phyloP scores from a whole-genome alignment of 1,140 invertebrate genomes.

The Pseudomyrmex sp. region DNA sequence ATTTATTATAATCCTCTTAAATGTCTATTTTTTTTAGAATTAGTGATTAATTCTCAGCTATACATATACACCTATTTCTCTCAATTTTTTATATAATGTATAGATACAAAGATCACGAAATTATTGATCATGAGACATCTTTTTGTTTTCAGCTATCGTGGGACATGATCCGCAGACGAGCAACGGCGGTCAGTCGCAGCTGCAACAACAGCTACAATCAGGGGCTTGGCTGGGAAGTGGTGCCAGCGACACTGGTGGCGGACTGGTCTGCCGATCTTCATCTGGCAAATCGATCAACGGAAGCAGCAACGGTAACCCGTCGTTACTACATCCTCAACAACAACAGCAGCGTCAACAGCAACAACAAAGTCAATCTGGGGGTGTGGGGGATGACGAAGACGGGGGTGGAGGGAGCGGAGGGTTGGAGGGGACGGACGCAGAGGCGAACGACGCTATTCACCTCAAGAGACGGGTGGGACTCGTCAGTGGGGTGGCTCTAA shows the following conservation, averaged over 20 bases:
- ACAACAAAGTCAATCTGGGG: conserved; percentile 76
- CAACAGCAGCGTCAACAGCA: conserved; percentile 68
- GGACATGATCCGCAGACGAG: conserved; percentile 80
- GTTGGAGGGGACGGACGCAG: conserved; percentile 95
- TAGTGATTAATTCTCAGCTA: no score
- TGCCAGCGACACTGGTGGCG: conserved; percentile 58
- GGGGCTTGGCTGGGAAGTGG: conserved; percentile 59
- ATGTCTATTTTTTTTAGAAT: no score
- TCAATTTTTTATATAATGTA: no score
- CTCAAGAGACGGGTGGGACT: conserved; percentile 99
- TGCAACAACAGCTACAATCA: conserved; percentile 64
- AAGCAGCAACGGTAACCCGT: conserved; percentile 71
- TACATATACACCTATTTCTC: no score
- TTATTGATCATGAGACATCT: neutral
- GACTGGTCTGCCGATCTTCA: conserved; percentile 58
- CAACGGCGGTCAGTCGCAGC: conserved; percentile 74
- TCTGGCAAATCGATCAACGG: conserved; percentile 62
- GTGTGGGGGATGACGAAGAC: conserved; percentile 82
- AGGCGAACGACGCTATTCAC: conserved; percentile 97
- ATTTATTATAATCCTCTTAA: neutral
- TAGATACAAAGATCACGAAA: no score
- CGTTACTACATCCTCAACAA: conserved; percentile 69
- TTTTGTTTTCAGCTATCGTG: conserved; percentile 73
- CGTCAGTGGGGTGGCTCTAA: conserved; percentile 99
- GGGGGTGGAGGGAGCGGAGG: conserved; percentile 83